These are phyloP conservation scores for Halictus rubicundus DNA, from an alignment of 1,140 invertebrate genomes.

Conservation along the genomic window DNA sequence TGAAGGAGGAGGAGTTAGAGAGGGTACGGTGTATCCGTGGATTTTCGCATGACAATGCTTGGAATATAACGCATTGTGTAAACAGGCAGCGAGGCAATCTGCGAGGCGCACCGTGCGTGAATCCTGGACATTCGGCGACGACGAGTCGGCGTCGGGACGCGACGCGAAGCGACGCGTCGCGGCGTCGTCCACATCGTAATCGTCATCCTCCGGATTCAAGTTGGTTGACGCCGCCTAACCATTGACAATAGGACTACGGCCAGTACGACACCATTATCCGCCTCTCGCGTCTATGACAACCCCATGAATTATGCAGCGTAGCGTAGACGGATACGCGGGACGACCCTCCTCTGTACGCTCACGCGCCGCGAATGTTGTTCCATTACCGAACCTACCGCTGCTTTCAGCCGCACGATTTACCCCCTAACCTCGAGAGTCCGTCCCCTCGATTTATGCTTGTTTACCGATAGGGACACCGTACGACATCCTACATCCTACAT, in stretches of 20 bases:
- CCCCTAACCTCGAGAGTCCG: slow-evolving; percentile 7
- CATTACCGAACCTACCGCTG: slow-evolving; percentile 64
- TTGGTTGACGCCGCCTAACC: slow-evolving; percentile 63
- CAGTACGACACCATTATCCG: slow-evolving; percentile 76
- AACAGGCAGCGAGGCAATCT: slow-evolving; percentile 41
- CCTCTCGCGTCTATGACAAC: slow-evolving; percentile 78
- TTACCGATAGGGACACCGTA: neutral
- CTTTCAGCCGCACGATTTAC: slow-evolving; percentile 57
- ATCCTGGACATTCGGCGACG: slow-evolving; percentile 67
- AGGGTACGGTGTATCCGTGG: slow-evolving; percentile 36
- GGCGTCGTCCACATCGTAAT: slow-evolving; percentile 59
- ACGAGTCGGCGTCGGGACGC: slow-evolving; percentile 42
- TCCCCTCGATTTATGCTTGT: neutral
- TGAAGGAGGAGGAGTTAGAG: no score
- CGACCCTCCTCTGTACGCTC: slow-evolving; percentile 53
- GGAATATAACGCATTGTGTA: slow-evolving; percentile 56
- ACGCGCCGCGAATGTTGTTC: slow-evolving; percentile 61
- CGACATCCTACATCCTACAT: no score
- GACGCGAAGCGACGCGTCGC: neutral
- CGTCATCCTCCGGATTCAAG: slow-evolving; percentile 64
- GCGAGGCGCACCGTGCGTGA: slow-evolving; percentile 55
- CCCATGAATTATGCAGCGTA: slow-evolving; percentile 79
- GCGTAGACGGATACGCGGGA: slow-evolving; percentile 75
- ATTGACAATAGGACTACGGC: slow-evolving; percentile 69
- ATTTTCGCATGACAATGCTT: slow-evolving; percentile 52